Evolutionary conservation across 2,113 vertebrate genomes (phyloP), one percentile per base, ranked within the genome.

Genomic region (Lathamus discolor): DNA sequence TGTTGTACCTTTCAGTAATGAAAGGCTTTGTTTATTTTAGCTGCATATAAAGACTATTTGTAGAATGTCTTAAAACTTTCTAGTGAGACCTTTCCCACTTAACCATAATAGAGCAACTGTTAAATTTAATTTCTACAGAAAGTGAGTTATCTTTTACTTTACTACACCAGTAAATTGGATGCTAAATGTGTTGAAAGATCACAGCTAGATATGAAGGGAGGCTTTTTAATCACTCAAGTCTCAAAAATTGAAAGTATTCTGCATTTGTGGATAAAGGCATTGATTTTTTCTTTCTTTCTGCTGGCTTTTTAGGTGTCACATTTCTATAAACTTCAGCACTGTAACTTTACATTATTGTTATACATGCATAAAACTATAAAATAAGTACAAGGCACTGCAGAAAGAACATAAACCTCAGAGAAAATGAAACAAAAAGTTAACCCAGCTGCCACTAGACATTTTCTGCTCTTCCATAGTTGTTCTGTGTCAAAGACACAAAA

Each of bases 91-190:
- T 95, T 80, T 41, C 59, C 86, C 90, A 90, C 41, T 69, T 94
- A 91, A 95, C 61, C 39, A 1, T 14, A 77, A 83, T 37, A 95
- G 76, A 94, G 46, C 54, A 94, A 96, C 93, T 90, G 85, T 96
- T 92, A 96, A 82, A 92, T 88, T 80, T 92, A 92, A 96, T 97
- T 94, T 93, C 67, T 88, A 25, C 75, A 48, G 33, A 85, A 92
- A 86, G 13, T 37, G 68, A 85, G 88, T 93, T 94, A 85, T 69
- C n/a, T 94, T 97, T 97, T 81, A 62, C 74, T 97, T 96, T 90
- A 96, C 22, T 92, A 12, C 9, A 64, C 25, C 59, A 76, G 49
- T 89, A 70, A 95, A 92, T 88, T 10, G 25, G n/a, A 62, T 76
- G 49, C 39, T 79, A 92, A 93, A 69, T 64, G 44, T 28, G 27